Base-by-base conservation (phyloP, 2,797 vertebrate species). In the Typhlichthys subterraneus region DNA sequence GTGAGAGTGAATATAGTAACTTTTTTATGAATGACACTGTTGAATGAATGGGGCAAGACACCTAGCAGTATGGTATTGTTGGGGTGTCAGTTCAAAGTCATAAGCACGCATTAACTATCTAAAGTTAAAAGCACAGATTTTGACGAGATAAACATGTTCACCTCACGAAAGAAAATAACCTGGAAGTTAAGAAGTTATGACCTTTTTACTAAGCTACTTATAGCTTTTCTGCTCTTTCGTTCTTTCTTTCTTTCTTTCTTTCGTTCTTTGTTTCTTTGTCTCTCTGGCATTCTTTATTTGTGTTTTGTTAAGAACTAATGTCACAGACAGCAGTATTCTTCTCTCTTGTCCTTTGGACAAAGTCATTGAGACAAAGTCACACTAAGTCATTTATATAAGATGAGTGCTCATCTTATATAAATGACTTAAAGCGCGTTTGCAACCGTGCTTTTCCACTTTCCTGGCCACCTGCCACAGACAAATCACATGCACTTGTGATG, bases 401-500 rank as follows among this genome's bases (percentile, higher is more conserved):
- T n/a, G n/a, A n/a, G n/a, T n/a, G n/a, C 73, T 76, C 2, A 64
- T 65, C 55, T 59, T 61, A 5, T 69, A 56, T 53, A 57, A 61
- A 55, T 62, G n/a, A 72, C 61, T 73, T 76, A 19, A 71, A 79
- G 23, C 4, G 23, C 23, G 23, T 4, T 29, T 29, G 3, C 23
- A 29, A 29, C 23, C 23, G 3, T 29, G 23, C 4, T 29, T 29
- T 29, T 29, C 23, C 23, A 29, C 23, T 29, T 3, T 23, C 23
- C 23, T 29, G 23, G 67, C 63, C 47, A 10, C 67, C 69, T 56
- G 65, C 61, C 66, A 65, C 62, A 77, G 69, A 82, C 74, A 67
- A 83, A 50, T 76, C 66, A 74, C 72, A 80, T 72, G 70, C 58
- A 70, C 73, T 77, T 80, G 69, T 69, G 73, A 67, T 56, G 60